Percentiles rank a stretch among this genome's conserved stretches.
Conservation (phyloP, 2,797 vertebrate genomes). For the Melopsittacus undulatus region DNA sequence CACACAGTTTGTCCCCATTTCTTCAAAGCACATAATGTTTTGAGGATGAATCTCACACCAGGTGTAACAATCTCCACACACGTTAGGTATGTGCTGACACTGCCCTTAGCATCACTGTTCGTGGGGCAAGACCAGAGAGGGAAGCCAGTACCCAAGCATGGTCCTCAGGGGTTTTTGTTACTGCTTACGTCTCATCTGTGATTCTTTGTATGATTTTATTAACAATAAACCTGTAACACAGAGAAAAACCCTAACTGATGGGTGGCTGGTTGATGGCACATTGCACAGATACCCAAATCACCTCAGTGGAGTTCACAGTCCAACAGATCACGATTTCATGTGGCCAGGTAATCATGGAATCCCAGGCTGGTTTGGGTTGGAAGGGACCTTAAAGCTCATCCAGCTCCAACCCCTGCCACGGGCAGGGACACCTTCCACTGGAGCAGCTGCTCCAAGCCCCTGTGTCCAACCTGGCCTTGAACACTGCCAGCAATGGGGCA, state of each 20-base stretch:
- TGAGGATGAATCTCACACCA: background rate
- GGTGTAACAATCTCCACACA: background rate
- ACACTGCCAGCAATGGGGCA: too few relatives aligned
- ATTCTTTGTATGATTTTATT: background rate
- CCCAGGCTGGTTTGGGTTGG: background rate
- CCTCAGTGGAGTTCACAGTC: background rate
- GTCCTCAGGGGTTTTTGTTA: background rate
- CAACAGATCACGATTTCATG: accelerated
- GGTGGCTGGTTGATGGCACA: background rate
- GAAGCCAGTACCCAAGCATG: background rate
- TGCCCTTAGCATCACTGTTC: background rate
- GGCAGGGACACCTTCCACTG: background rate
- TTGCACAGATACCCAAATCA: background rate
- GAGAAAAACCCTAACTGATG: accelerated
- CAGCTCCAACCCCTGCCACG: background rate
- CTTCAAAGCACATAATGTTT: background rate
- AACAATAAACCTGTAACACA: background rate
- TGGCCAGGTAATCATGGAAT: background rate
- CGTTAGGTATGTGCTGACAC: too few relatives aligned
- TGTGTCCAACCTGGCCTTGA: too few relatives aligned
- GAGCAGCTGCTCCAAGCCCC: background rate
- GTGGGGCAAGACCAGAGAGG: accelerated
- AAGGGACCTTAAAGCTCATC: background rate
- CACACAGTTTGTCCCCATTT: background rate
- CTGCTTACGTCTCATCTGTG: background rate